A percentile compares a stretch with the other conserved stretches of the same genome.
Conservation (phyloP, 2,888 invertebrate species). For the Opisthograptis luteolata region DNA sequence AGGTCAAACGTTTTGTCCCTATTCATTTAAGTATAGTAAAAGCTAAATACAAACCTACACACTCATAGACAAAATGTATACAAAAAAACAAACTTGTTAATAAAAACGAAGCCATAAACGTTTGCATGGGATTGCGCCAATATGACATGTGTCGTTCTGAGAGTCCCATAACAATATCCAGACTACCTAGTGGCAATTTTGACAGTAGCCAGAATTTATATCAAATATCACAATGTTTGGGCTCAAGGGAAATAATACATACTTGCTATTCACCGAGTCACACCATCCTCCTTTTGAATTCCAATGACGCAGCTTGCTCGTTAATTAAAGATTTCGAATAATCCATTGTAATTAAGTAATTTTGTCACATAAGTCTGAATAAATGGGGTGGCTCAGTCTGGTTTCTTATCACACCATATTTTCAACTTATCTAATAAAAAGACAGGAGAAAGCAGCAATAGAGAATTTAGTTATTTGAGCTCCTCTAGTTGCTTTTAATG, state of each 20-base stretch:
- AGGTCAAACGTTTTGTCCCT: too few species aligned
- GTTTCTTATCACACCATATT: constrained; percentile 5
- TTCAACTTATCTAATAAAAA: too few species aligned
- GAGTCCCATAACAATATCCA: neutral
- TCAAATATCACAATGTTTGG: constrained; percentile 23
- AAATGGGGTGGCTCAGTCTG: constrained; percentile 9
- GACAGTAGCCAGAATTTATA: constrained; percentile 15
- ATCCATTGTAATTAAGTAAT: constrained; percentile 41
- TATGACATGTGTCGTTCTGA: too few species aligned
- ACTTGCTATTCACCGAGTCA: constrained; percentile 23
- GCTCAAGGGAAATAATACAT: constrained; percentile 20
- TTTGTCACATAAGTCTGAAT: constrained; percentile 38
- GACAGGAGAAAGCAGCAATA: too few species aligned
- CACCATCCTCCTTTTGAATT: constrained; percentile 42
- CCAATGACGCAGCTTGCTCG: constrained; percentile 43
- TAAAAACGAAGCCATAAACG: too few species aligned
- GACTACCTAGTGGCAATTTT: constrained; percentile 1
- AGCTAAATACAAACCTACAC: too few species aligned
- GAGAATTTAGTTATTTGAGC: too few species aligned
- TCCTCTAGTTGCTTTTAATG: too few species aligned
- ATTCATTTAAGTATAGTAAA: too few species aligned
- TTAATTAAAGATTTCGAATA: constrained; percentile 48
- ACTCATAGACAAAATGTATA: too few species aligned
- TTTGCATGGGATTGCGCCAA: too few species aligned
- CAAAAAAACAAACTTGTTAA: too few species aligned